Conservation (phyloP, 2,888 invertebrate species). For the Eupithecia tripunctaria region DNA sequence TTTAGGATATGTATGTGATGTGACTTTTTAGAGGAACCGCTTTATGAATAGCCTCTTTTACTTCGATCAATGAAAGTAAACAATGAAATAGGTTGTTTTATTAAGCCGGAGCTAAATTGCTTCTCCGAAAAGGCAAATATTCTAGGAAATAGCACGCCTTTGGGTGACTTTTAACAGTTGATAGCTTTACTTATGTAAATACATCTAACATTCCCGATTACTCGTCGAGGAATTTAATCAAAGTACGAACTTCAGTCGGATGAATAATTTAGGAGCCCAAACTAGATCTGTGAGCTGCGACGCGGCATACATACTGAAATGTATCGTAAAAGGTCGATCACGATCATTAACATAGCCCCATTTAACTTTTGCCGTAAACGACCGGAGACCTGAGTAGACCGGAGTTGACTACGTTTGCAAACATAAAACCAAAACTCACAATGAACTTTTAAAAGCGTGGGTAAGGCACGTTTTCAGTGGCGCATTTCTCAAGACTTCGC, state of each 20-base stretch:
- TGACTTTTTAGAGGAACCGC: neutral
- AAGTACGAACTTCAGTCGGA: constrained; percentile 42
- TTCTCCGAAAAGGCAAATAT: neutral
- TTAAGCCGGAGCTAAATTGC: neutral
- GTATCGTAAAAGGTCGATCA: constrained; percentile 52
- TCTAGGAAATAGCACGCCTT: neutral
- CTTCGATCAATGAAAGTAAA: neutral
- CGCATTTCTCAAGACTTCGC: constrained; percentile 31
- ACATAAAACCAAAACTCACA: constrained; percentile 25
- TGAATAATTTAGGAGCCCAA: constrained; percentile 57
- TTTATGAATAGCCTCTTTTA: neutral
- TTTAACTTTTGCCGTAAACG: constrained; percentile 8
- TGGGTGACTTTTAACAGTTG: constrained; percentile 22
- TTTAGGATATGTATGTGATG: no score
- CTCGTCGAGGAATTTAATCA: constrained; percentile 41
- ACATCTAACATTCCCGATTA: constrained; percentile 32
- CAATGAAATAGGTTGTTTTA: neutral
- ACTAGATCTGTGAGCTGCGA: constrained; percentile 50
- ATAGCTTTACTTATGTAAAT: constrained; percentile 34
- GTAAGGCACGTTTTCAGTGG: constrained; percentile 47
- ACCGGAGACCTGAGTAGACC: neutral
- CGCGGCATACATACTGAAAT: constrained; percentile 50
- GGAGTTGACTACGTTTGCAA: neutral
- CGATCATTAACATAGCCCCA: constrained; percentile 34
- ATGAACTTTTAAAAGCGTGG: constrained; percentile 33